These are phyloP conservation scores for Mola mola DNA, from an alignment of 2,113 vertebrate genomes.

Conservation along the genomic window DNA sequence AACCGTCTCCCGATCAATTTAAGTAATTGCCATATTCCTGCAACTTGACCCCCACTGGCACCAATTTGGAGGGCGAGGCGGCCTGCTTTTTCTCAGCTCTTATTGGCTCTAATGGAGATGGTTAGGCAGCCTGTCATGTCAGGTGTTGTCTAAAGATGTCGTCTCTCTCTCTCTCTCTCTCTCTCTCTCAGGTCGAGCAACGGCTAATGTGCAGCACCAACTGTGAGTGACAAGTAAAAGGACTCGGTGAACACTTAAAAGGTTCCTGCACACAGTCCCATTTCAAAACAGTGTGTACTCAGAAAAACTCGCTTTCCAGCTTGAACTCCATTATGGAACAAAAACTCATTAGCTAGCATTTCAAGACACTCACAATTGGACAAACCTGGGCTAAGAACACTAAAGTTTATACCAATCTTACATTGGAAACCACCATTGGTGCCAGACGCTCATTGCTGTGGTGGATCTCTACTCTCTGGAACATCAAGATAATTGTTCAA, in stretches of 20 bases:
- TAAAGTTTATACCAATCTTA: too few species aligned
- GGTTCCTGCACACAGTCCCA: constrained; percentile 40
- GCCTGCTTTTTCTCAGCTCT: constrained; percentile 95
- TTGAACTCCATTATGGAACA: constrained; percentile 12
- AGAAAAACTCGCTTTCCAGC: constrained; percentile 13
- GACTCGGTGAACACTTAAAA: constrained; percentile 44
- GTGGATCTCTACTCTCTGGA: too few species aligned
- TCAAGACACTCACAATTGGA: too few species aligned
- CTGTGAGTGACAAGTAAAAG: constrained; percentile 62
- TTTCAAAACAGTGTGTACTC: constrained; percentile 19
- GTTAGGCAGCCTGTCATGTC: constrained; percentile 84
- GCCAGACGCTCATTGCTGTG: too few species aligned
- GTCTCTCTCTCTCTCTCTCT: too few species aligned
- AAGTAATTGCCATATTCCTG: constrained; percentile 99
- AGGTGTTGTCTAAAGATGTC: constrained; percentile 76
- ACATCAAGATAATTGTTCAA: too few species aligned
- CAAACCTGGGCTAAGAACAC: too few species aligned
- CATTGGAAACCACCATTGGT: too few species aligned
- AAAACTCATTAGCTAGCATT: too few species aligned
- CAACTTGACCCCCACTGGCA: constrained; percentile 91
- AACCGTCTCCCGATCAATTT: constrained; percentile 97
- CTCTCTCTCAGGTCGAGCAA: constrained; percentile 18
- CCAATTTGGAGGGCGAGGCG: constrained; percentile 86
- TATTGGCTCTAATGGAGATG: constrained; percentile 93
- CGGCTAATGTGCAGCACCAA: constrained; percentile 49